These are phyloP conservation scores for Philereme vetulata DNA, from an alignment of 2,888 invertebrate genomes.

Conservation along the genomic window DNA sequence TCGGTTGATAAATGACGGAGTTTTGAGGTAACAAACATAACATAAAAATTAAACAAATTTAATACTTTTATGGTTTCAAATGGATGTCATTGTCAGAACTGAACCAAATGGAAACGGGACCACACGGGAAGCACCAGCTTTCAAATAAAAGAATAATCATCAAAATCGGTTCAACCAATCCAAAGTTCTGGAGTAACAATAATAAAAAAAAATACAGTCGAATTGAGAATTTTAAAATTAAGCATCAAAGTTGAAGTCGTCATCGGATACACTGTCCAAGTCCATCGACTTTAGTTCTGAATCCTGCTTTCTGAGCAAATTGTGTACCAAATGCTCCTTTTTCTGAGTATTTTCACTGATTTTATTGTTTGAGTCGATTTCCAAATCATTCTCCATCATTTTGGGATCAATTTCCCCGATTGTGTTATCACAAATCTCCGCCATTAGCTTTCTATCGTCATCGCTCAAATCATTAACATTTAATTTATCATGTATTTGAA, in stretches of 20 bases:
- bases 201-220: too few relatives aligned
- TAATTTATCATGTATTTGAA: slow-evolving; percentile 24
- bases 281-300: slow-evolving; percentile 39
- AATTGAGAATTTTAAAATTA: too few relatives aligned
- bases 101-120: too few relatives aligned
- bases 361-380: not conserved
- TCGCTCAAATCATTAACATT: slow-evolving; percentile 45
- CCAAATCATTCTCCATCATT: slow-evolving; percentile 1
- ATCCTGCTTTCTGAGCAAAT: slow-evolving; percentile 22
- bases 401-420: slow-evolving; percentile 1
- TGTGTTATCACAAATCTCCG: slow-evolving; percentile 33
- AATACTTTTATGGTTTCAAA: too few relatives aligned
- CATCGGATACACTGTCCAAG: slow-evolving; percentile 50
- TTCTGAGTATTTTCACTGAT: not conserved
- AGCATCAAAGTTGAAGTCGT: slow-evolving; percentile 47
- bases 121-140: too few relatives aligned
- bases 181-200: too few relatives aligned
- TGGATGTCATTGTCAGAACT: too few relatives aligned
- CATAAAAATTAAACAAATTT: too few relatives aligned
- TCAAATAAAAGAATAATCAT: too few relatives aligned
- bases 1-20: too few relatives aligned
- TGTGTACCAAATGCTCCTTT: slow-evolving; percentile 12
- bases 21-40: too few relatives aligned
- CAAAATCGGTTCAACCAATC: too few relatives aligned
- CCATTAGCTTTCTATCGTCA: slow-evolving; percentile 51